Percentiles rank a stretch among this genome's conserved stretches.
These are phyloP conservation scores for Polyommatus icarus DNA, from an alignment of 2,888 invertebrate species.

Conservation along the genomic window DNA sequence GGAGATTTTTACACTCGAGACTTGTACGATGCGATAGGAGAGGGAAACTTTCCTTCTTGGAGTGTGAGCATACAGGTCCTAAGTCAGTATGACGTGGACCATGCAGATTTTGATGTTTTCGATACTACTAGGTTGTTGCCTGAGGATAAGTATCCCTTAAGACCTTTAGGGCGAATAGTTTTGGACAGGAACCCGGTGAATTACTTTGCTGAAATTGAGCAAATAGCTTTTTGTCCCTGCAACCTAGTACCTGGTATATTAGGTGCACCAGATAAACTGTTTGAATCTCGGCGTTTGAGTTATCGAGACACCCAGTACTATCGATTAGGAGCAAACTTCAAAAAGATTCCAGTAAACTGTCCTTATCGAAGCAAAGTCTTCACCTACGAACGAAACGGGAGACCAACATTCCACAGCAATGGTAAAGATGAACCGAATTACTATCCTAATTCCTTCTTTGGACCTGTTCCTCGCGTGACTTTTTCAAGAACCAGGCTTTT, in stretches of 20 bases:
- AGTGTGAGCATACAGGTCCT: constrained; percentile 89
- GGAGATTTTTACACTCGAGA: constrained; percentile 93
- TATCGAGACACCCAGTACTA: constrained; percentile 90
- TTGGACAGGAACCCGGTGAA: constrained; percentile 91
- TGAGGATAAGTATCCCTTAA: constrained; percentile 85
- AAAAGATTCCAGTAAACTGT: constrained; percentile 94
- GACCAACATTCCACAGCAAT: constrained; percentile 84
- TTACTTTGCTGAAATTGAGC: constrained; percentile 94
- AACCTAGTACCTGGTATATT: constrained; percentile 93
- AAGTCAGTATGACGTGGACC: constrained; percentile 89
- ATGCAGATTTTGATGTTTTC: constrained; percentile 90
- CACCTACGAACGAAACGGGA: constrained; percentile 93
- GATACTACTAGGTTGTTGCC: constrained; percentile 94
- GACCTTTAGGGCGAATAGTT: constrained; percentile 88
- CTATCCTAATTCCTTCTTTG: constrained; percentile 94
- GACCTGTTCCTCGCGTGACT: constrained; percentile 84
- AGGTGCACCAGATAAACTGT: constrained; percentile 92
- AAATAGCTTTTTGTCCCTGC: constrained; percentile 90
- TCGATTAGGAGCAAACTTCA: constrained; percentile 92
- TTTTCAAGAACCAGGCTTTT: constrained; percentile 75
- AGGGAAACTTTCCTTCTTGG: constrained; percentile 87
- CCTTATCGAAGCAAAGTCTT: constrained; percentile 83
- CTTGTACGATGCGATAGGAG: constrained; percentile 90
- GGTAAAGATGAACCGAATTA: constrained; percentile 93
- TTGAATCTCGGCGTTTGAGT: constrained; percentile 88